Conservation (phyloP, 2,113 vertebrate genomes). For the Oxygymnocypris stewartii region DNA sequence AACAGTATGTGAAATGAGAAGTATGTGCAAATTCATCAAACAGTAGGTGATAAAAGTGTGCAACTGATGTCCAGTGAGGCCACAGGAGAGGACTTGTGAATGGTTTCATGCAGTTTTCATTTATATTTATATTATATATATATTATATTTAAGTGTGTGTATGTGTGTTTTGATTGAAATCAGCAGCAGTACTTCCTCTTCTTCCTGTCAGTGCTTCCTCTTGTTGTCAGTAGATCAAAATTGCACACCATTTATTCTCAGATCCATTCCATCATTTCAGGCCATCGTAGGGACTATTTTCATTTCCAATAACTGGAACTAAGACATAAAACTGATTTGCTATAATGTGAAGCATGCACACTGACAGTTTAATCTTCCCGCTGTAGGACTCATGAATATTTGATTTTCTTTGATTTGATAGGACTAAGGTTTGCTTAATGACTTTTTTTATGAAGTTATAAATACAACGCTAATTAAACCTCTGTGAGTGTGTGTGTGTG, state of each 20-base stretch:
- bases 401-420: constrained; percentile 38
- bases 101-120: neutral
- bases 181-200: neutral
- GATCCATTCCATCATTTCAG: constrained; percentile 17
- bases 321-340: constrained; percentile 41
- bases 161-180: neutral
- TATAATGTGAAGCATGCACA: constrained; percentile 35
- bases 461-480: constrained; percentile 20
- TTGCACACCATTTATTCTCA: constrained; percentile 40
- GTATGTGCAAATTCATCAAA: neutral
- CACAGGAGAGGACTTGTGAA: neutral
- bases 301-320: constrained; percentile 44
- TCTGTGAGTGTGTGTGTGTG: neutral
- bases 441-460: constrained; percentile 42
- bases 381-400: constrained; percentile 20
- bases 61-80: neutral
- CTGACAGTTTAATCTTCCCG: constrained; percentile 50
- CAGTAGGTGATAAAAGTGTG: neutral
- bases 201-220: neutral
- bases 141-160: neutral
- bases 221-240: constrained; percentile 23
- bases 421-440: constrained; percentile 30
- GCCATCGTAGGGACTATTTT: constrained; percentile 23
- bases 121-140: neutral
- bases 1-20: neutral